A percentile compares a stretch with the other conserved stretches of the same genome.
These are phyloP conservation scores for Athrips mouffetella DNA, from an alignment of 2,888 invertebrate species.

Conservation along the genomic window DNA sequence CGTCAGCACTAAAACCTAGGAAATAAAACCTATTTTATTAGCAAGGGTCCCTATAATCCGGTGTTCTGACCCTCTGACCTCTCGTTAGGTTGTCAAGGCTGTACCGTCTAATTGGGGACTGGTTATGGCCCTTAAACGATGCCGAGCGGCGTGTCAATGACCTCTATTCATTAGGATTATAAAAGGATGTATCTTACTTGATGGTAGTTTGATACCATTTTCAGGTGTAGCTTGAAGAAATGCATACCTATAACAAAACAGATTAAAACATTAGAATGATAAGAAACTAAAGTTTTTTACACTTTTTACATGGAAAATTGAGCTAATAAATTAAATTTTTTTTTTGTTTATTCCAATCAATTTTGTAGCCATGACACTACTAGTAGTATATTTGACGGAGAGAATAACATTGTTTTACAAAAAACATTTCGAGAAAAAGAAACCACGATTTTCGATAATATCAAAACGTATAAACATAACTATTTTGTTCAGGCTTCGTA, in stretches of 20 bases:
- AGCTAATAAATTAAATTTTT: too few relatives aligned
- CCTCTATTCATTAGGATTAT: slow-evolving; percentile 2
- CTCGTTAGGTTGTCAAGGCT: slow-evolving; percentile 31
- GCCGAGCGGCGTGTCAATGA: slow-evolving; percentile 5
- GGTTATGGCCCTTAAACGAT: slow-evolving; percentile 1
- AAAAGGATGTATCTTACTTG: neutral
- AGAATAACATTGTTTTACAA: too few relatives aligned
- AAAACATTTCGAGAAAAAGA: too few relatives aligned
- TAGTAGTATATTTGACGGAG: too few relatives aligned
- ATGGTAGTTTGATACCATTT: neutral
- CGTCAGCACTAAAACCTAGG: too few relatives aligned
- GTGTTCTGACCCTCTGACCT: slow-evolving; percentile 30
- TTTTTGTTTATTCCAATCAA: too few relatives aligned
- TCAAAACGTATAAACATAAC: too few relatives aligned
- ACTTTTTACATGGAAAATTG: too few relatives aligned
- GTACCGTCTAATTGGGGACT: slow-evolving; percentile 19
- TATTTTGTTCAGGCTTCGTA: too few relatives aligned
- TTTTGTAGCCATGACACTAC: too few relatives aligned
- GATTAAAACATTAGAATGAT: neutral
- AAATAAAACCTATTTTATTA: slow-evolving; percentile 3
- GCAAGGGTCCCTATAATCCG: slow-evolving; percentile 12
- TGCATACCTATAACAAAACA: slow-evolving; percentile 2
- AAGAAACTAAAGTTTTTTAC: neutral
- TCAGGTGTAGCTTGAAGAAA: too few relatives aligned
- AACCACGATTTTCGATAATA: too few relatives aligned